Evolutionary conservation across 2,888 invertebrate genomes (phyloP).

Genomic region (Elysia crispata): DNA sequence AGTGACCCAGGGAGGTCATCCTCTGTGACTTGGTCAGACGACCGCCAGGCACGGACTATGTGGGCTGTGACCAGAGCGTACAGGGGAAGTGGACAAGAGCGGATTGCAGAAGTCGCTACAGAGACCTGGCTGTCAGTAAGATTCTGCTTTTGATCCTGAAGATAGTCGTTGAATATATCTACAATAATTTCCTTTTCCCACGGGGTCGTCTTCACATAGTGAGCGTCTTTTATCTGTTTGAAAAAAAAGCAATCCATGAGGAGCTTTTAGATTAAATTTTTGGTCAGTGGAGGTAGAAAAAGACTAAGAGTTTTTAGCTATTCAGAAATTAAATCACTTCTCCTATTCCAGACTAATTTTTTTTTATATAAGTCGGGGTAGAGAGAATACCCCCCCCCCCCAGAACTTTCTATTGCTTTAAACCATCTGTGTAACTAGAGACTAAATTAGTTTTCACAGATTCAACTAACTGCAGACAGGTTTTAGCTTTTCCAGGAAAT

Average conservation of each 20-base stretch:
- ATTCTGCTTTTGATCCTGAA: constrained; percentile 11
- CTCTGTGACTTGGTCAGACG: neutral
- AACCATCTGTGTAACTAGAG: no score
- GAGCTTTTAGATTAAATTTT: neutral
- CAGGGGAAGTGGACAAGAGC: constrained; percentile 41
- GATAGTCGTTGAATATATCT: constrained; percentile 26
- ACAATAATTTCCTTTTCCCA: constrained; percentile 37
- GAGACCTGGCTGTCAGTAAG: constrained; percentile 40
- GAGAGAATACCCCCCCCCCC: no score
- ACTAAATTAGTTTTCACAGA: no score
- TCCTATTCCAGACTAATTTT: no score
- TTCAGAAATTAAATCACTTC: no score
- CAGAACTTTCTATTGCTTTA: no score
- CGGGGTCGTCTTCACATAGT: constrained; percentile 36
- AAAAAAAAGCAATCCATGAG: neutral
- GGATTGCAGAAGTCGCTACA: constrained; percentile 21
- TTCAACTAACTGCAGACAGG: no score
- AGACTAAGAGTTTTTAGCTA: neutral
- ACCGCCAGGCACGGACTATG: constrained; percentile 36
- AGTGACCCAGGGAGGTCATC: constrained; percentile 40
- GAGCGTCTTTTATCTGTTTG: constrained; percentile 44
- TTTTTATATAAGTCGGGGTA: no score
- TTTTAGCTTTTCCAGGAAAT: no score
- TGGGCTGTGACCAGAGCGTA: constrained; percentile 41
- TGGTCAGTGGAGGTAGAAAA: neutral